Evolutionary conservation across 1,140 invertebrate genomes (phyloP), one percentile per base, ranked within the genome.

Genomic region (Drosophila funebris): DNA sequence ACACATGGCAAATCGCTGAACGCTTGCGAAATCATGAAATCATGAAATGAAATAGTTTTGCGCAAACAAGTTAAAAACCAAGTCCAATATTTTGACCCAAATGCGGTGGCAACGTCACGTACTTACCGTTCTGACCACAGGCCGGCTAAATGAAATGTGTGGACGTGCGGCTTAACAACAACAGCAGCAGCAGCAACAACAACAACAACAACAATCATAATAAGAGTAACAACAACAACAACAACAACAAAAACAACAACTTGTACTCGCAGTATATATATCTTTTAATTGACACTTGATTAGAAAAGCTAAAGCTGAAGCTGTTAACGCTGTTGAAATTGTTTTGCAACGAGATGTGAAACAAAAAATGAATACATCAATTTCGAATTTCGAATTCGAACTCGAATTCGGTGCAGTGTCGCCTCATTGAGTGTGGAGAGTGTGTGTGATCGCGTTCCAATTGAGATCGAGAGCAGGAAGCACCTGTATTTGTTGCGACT

Each of bases 251-350:
- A 11, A 22, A 27, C 13, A 43, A 52, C 24, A 36, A 52, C 33
- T 37, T 54, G 52, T 54, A 37, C 9, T n/a, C 29, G 33, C 13
- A 11, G 33, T 64, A 66, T 13, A 66, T 75, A 66, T 71, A 75
- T 75, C 53, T 75, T 66, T 75, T 72, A 75, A 75, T 66, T 72
- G 73, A 66, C 68, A 75, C 60, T 72, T 36, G 64, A 63, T 36
- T 60, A 54, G 39, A 71, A 58, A 64, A 56, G 58, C 44, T 61
- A 44, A 50, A 50, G 36, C 14, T 18, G 31, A 70, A 61, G 18
- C 39, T 36, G 39, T 60, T 37, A 37, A 53, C 29, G 27, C 31
- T 54, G 52, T 39, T 37, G 31, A 36, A 9, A 44, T 6, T 33
- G 9, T 67, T 43, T 54, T 46, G 70, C 46, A 68, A 68, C n/a